Percentiles rank a stretch among this genome's conserved stretches.
Evolutionary conservation across 2,113 vertebrate species (phyloP).

Genomic region (Myotis lucifugus): DNA sequence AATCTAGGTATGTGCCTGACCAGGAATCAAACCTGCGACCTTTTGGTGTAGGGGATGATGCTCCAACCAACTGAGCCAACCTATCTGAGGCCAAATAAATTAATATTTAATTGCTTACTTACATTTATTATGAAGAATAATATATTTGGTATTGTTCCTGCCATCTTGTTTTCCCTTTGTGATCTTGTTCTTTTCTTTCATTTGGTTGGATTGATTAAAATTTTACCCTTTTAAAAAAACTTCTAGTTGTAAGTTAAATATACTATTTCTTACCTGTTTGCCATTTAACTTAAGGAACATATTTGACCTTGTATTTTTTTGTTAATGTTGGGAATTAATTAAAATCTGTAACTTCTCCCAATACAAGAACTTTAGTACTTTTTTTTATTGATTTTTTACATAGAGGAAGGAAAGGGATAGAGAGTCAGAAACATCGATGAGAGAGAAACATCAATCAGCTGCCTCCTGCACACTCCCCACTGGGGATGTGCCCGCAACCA

Average conservation of each 20-base stretch:
- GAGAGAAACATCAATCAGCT: too few species aligned
- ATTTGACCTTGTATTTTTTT: conserved; percentile 9
- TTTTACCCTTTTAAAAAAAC: background rate
- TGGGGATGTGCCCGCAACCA: too few species aligned
- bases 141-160: background rate
- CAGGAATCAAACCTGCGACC: background rate
- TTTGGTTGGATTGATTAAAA: conserved; percentile 36
- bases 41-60: background rate
- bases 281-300: conserved; percentile 25
- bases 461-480: too few species aligned
- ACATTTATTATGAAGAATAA: background rate
- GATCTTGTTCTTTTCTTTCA: conserved; percentile 10
- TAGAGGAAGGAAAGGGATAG: too few species aligned
- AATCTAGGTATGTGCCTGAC: background rate
- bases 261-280: background rate
- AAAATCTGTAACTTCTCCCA: background rate
- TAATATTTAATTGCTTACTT: background rate
- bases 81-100: background rate
- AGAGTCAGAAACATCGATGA: too few species aligned
- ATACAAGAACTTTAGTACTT: background rate
- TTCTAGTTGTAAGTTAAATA: background rate
- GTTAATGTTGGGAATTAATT: background rate
- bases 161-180: background rate
- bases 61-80: background rate
- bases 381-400: background rate